A percentile compares a stretch with the other conserved stretches of the same genome.
Conservation (phyloP, 2,113 vertebrate genomes). For the Clupea harengus region DNA sequence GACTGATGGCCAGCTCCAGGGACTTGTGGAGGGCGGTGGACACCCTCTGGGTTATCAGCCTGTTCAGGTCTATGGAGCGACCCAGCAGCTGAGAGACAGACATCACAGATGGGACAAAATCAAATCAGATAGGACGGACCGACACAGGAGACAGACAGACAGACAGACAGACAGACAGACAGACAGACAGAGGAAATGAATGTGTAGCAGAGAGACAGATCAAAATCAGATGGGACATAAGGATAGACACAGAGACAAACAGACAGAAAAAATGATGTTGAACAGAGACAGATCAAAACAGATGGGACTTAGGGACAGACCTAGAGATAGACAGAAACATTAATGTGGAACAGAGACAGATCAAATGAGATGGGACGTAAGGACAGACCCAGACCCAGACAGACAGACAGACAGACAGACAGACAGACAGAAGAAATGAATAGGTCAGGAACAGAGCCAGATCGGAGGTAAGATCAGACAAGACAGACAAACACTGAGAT, state of each 20-base stretch:
- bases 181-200: no score
- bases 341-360: no score
- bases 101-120: not conserved
- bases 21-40: constrained; percentile 82
- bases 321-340: no score
- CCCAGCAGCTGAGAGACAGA: constrained; percentile 74
- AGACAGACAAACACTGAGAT: not conserved
- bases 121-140: not conserved
- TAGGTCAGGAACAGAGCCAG: not conserved
- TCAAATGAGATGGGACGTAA: no score
- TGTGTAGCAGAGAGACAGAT: not conserved
- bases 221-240: no score
- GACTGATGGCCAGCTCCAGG: constrained; percentile 81
- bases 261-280: no score
- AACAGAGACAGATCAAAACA: no score
- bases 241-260: no score
- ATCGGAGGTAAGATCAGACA: not conserved
- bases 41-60: constrained; percentile 83
- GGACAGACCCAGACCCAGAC: not conserved
- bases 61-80: constrained; percentile 84
- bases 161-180: not conserved
- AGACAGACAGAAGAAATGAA: not conserved
- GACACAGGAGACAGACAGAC: not conserved
- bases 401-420: not conserved
- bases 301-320: no score